A percentile compares a stretch with the other conserved stretches of the same genome.
phyloP scores from a whole-genome alignment of 1,140 invertebrate genomes.

The Hypsibius dujardini region DNA sequence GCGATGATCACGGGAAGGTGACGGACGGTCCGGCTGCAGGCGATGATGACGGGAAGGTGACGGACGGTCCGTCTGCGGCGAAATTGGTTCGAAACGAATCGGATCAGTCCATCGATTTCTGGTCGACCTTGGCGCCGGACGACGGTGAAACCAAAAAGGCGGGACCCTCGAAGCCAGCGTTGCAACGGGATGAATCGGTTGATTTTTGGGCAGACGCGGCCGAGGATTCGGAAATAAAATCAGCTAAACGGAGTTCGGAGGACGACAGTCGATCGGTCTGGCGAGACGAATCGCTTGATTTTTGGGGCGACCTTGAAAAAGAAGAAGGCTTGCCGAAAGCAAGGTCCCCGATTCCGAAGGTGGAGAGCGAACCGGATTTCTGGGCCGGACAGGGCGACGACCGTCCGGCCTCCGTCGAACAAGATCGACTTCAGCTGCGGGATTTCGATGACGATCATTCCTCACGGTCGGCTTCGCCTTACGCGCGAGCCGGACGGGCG shows the following conservation, averaged over 20 bases:
- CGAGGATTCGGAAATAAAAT: too few relatives aligned
- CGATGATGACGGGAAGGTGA: background rate
- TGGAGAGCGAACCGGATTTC: background rate
- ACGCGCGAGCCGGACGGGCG: background rate
- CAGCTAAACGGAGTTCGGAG: background rate
- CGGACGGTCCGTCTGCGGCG: background rate
- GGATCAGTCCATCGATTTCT: background rate
- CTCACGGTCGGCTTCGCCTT: background rate
- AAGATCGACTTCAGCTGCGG: background rate
- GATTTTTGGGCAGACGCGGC: conserved; percentile 9
- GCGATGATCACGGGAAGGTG: background rate
- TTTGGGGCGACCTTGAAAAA: background rate
- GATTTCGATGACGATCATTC: background rate
- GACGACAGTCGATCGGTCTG: background rate
- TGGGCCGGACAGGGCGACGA: background rate
- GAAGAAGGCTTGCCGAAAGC: background rate
- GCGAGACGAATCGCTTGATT: conserved; percentile 1
- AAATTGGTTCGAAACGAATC: background rate
- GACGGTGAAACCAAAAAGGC: background rate
- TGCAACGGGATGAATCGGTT: background rate
- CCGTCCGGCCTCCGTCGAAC: background rate
- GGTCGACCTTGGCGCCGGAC: background rate
- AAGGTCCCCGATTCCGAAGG: background rate
- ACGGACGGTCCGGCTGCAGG: background rate
- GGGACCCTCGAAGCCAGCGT: background rate